These are phyloP conservation scores for Tachina lurida DNA, from an alignment of 2,888 invertebrate genomes.

Conservation along the genomic window DNA sequence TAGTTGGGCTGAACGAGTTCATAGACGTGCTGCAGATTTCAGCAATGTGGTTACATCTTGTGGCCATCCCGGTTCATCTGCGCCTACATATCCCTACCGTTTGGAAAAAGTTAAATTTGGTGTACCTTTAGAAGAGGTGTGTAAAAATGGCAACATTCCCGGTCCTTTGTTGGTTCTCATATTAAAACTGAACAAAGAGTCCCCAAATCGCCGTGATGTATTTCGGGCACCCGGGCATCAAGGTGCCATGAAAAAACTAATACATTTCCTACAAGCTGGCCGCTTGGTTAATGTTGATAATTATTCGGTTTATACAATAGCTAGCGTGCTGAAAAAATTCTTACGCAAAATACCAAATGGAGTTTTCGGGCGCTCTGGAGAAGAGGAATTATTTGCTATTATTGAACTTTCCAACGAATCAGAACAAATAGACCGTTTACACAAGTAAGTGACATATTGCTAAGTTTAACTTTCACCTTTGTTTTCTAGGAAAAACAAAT, in stretches of 20 bases:
- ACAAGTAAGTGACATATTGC: constrained; percentile 86
- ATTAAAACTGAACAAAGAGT: constrained; percentile 96
- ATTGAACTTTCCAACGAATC: constrained; percentile 91
- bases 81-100: constrained; percentile 90
- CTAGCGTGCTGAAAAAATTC: constrained; percentile 99
- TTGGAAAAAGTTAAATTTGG: constrained; percentile 98
- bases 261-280: constrained; percentile 95
- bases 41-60: constrained; percentile 96
- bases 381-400: constrained; percentile 94
- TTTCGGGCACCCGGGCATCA: constrained; percentile 98
- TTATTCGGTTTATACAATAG: constrained; percentile 98
- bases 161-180: constrained; percentile 95
- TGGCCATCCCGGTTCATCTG: constrained; percentile 88
- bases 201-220: constrained; percentile 95
- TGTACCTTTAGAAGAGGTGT: constrained; percentile 94
- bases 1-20: constrained; percentile 96
- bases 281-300: constrained; percentile 96
- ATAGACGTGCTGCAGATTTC: constrained; percentile 94
- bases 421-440: constrained; percentile 95
- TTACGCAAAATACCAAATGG: constrained; percentile 98
- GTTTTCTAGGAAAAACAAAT: too few relatives aligned
- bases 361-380: constrained; percentile 96
- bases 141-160: constrained; percentile 97
- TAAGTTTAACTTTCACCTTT: background rate
- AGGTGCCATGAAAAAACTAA: constrained; percentile 96